phyloP scores from a whole-genome alignment of 30 jellyfish, hydroid and myxozoan species.

The Aurelia aurita region DNA sequence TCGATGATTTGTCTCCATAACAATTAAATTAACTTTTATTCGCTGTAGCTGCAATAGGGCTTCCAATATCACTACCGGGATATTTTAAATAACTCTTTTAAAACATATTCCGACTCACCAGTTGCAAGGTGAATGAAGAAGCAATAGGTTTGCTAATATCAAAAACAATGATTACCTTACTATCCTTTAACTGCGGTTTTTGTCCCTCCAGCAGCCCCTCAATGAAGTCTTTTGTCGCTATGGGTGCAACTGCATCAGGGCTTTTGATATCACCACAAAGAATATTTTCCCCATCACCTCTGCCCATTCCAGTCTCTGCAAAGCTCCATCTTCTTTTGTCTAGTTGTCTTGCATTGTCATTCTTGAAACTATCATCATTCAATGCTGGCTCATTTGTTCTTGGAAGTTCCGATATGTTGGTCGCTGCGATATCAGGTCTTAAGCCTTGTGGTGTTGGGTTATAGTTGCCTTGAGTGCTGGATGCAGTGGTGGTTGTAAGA shows the following conservation, averaged over 20 bases:
- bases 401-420: conserved; percentile 92
- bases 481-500: conserved; percentile 88
- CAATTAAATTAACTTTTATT: too few relatives aligned
- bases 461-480: conserved; percentile 86
- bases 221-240: conserved; percentile 26
- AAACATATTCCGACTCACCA: too few relatives aligned
- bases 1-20: too few relatives aligned
- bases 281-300: conserved; percentile 24
- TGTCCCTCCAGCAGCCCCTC: conserved; percentile 57
- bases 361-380: conserved; percentile 89
- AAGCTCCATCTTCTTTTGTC: conserved; percentile 74
- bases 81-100: too few relatives aligned
- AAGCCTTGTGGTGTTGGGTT: conserved; percentile 92
- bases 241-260: conserved; percentile 19
- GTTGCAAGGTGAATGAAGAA: too few relatives aligned
- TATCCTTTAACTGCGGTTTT: conserved; percentile 46
- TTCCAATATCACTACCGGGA: too few relatives aligned
- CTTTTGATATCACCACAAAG: not conserved
- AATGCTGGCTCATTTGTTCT: conserved; percentile 84
- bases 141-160: not conserved
- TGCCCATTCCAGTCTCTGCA: conserved; percentile 63
- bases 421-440: conserved; percentile 89
- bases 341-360: conserved; percentile 62
- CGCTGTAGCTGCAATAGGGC: too few relatives aligned
- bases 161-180: not conserved